Evolutionary conservation across 2,797 vertebrate species (phyloP).

Genomic region (Numenius phaeopus): DNA sequence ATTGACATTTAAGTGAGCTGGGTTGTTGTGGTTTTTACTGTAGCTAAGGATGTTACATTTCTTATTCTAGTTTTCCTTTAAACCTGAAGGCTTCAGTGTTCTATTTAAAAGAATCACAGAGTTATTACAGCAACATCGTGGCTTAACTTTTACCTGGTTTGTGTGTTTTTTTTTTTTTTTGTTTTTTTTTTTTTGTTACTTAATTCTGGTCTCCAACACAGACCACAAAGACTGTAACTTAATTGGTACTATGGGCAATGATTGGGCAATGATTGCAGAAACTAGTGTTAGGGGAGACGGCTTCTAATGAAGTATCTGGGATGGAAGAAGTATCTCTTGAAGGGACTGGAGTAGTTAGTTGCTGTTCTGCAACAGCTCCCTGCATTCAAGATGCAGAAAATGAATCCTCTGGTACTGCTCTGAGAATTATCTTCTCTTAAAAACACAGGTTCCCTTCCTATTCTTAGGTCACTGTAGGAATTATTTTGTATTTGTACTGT

Average conservation of each 20-base stretch:
- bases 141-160: not conserved
- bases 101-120: not conserved
- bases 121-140: not conserved
- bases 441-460: not conserved
- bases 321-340: not conserved
- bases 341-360: not conserved
- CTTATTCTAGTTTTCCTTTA: not conserved
- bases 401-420: not conserved
- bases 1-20: not conserved
- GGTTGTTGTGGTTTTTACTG: not conserved
- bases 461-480: not conserved
- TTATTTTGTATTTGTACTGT: not conserved
- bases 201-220: not conserved
- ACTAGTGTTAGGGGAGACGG: not conserved
- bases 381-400: not conserved
- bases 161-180: not conserved
- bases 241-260: not conserved
- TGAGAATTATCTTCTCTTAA: not conserved
- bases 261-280: not conserved
- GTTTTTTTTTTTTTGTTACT: not conserved
- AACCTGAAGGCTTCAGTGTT: not conserved
- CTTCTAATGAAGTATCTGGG: not conserved
- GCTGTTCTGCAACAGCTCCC: not conserved
- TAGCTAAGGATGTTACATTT: not conserved
- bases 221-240: not conserved